Conservation (phyloP, 2,797 vertebrate species). For the Hippocampus kuda region DNA sequence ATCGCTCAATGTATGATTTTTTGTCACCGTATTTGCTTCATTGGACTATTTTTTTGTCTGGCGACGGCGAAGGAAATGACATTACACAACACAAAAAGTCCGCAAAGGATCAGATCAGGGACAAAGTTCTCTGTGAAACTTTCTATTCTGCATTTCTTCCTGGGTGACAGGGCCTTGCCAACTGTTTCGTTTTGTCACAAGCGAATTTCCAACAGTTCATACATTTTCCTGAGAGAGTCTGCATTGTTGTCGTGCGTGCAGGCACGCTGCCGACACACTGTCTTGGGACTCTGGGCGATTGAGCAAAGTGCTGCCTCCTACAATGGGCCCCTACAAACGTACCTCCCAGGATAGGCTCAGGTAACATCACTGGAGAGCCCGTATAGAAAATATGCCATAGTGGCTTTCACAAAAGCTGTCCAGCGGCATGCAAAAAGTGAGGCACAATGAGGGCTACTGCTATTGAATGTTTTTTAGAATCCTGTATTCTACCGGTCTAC, state of each 20-base stretch:
- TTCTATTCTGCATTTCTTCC: slow-evolving; percentile 51
- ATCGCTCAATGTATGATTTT: not conserved
- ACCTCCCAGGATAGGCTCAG: slow-evolving; percentile 52
- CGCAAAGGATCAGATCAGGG: slow-evolving; percentile 17
- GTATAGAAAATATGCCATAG: slow-evolving; percentile 13
- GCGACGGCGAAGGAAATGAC: slow-evolving; percentile 30
- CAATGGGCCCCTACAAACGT: slow-evolving; percentile 34
- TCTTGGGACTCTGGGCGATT: slow-evolving; percentile 43
- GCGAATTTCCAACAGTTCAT: not conserved
- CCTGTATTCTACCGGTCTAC: too few relatives aligned
- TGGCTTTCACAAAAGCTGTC: slow-evolving; percentile 7
- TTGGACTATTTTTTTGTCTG: slow-evolving; percentile 24
- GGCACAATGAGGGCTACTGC: too few relatives aligned
- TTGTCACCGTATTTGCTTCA: not conserved
- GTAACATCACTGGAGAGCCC: slow-evolving; percentile 39
- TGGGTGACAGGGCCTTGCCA: slow-evolving; percentile 17
- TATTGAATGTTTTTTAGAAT: too few relatives aligned
- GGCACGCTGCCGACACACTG: slow-evolving; percentile 48
- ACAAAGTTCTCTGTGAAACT: slow-evolving; percentile 30
- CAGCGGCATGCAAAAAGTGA: not conserved
- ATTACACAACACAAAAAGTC: slow-evolving; percentile 43
- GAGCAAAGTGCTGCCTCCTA: slow-evolving; percentile 36
- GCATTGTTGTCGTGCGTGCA: slow-evolving; percentile 5
- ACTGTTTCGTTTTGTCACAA: slow-evolving; percentile 9
- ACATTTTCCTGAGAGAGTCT: not conserved